These are phyloP conservation scores for Drosophila austrosaltans DNA, from an alignment of 2,888 invertebrate genomes.

Conservation along the genomic window DNA sequence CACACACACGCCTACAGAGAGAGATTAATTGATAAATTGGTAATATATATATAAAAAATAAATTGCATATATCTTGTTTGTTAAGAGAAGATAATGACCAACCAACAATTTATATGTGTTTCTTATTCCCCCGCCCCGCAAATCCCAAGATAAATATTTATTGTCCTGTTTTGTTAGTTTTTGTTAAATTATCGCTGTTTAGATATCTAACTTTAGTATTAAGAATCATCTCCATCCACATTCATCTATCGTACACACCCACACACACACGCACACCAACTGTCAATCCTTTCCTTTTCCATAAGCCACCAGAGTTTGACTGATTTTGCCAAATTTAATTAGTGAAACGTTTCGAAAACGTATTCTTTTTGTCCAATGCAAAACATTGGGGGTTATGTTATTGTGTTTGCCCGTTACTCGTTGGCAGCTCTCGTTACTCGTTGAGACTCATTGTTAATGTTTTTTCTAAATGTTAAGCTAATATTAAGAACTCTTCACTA, in stretches of 20 bases:
- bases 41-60: slow-evolving; percentile 38
- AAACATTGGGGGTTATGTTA: neutral
- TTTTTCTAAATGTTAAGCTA: neutral
- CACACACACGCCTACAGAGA: slow-evolving; percentile 16
- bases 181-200: neutral
- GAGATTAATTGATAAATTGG: slow-evolving; percentile 37
- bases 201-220: neutral
- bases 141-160: slow-evolving; percentile 12
- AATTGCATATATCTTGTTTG: slow-evolving; percentile 70
- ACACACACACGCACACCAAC: neutral
- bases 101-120: slow-evolving; percentile 73
- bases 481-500: too few relatives aligned
- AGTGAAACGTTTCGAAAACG: neutral
- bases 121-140: slow-evolving; percentile 59
- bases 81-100: slow-evolving; percentile 74
- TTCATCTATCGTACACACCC: neutral
- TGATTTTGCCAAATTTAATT: neutral
- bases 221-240: neutral
- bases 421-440: neutral
- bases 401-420: neutral
- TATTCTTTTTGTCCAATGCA: neutral
- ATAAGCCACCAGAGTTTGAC: neutral
- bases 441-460: neutral
- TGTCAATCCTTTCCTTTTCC: neutral
- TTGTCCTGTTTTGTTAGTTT: neutral